Evolutionary conservation across 2,888 invertebrate genomes (phyloP), one percentile per base, ranked within the genome.

Genomic region (Stictocephala bisonia): DNA sequence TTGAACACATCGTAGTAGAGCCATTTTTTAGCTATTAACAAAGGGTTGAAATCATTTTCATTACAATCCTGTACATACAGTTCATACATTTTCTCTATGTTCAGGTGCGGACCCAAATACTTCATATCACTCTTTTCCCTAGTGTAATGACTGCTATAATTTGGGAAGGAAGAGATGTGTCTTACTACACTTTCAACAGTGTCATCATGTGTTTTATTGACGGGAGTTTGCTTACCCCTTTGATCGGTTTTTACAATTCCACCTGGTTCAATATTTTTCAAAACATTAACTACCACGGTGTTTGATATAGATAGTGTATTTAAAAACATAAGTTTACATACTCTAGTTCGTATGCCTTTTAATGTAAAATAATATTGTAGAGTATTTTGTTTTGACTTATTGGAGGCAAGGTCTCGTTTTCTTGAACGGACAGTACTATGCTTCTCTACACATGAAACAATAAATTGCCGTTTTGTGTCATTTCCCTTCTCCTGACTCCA

Each of bases 231-330:
- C 41, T 60, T 71, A n/a, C 41, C 71, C 44, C 71, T 58, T 60
- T 71, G 40, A 27, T 71, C 58, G 24, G 60, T 26, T 60, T 50
- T 44, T n/a, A 71, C 71, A 51, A 71, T 26, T 22, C 71, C 71
- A 26, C 71, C 41, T 41, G 35, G 35, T 44, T 29, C 24, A 58
- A 51, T 24, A 20, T 71, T 68, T 29, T 60, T 44, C 41, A 40
- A 29, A 13, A 44, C 44, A 44, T 50, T 71, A 22, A 31, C 27
- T 26, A 71, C 58, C 22, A 44, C 41, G 24, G 18, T 71, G 27
- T 71, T 51, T 26, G 71, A 71, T 41, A 71, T 71, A 71, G 26
- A 18, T 58, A 56, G 40, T 13, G 71, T 71, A 71, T 71, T 71
- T 41, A 58, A 29, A 41, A 58, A 71, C 41, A 71, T 58, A 11